Percentiles rank a stretch among this genome's conserved stretches.
Evolutionary conservation across 2,113 vertebrate genomes (phyloP).

Genomic region (Misgurnus mizolepis): DNA sequence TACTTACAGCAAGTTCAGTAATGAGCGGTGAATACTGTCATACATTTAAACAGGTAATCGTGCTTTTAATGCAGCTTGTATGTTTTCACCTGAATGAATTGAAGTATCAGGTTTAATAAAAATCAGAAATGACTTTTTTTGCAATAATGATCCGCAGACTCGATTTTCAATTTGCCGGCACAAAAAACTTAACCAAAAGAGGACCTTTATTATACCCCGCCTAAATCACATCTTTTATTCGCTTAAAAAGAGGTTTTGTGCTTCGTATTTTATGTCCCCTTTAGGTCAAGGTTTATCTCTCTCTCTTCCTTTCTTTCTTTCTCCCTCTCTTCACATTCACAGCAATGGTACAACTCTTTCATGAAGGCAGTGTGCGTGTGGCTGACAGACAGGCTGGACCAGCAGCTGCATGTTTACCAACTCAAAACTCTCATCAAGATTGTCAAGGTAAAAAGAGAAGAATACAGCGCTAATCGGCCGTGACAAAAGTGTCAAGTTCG

Average conservation of each 20-base stretch:
- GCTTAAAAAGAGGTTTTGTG: neutral
- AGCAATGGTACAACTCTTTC: constrained; percentile 94
- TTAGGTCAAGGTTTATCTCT: constrained; percentile 23
- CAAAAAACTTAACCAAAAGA: neutral
- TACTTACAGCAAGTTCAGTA: constrained; percentile 17
- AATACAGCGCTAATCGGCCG: constrained; percentile 27
- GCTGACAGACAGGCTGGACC: constrained; percentile 92
- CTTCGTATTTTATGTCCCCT: neutral
- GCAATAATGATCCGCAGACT: neutral
- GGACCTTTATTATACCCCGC: neutral
- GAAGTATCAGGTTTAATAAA: neutral
- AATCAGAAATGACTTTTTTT: too few relatives aligned
- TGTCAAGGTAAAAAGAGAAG: constrained; percentile 85
- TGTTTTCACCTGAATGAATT: neutral
- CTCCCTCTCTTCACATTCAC: constrained; percentile 54
- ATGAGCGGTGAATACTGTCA: neutral
- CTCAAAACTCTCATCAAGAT: constrained; percentile 98
- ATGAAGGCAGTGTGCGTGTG: constrained; percentile 91
- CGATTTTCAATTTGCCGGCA: too few relatives aligned
- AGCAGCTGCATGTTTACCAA: constrained; percentile 96
- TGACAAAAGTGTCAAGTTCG: constrained; percentile 35
- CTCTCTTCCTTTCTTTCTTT: too few relatives aligned
- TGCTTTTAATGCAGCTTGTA: neutral
- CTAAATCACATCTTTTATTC: constrained; percentile 1
- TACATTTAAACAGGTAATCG: neutral